phyloP scores from a whole-genome alignment of 2,797 vertebrate species.

The Coregonus sp. region DNA sequence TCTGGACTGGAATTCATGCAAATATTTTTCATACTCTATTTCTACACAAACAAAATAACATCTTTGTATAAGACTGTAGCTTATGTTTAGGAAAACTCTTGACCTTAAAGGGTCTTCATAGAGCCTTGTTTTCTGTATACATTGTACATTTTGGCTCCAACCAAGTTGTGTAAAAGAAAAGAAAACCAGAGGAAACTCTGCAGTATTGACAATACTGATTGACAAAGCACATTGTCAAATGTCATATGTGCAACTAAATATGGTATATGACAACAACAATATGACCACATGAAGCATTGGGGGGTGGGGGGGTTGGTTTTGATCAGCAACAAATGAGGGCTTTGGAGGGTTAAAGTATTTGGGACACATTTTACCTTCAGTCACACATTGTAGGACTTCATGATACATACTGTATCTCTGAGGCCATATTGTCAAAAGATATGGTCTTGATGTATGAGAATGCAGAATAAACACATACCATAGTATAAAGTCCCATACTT shows the following conservation, averaged over 20 bases:
- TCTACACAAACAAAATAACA: conserved; percentile 22
- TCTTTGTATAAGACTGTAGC: neutral
- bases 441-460: neutral
- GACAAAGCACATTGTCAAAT: conserved; percentile 21
- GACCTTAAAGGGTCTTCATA: neutral
- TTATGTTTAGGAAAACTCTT: neutral
- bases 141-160: neutral
- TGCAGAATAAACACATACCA: neutral
- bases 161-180: conserved; percentile 6
- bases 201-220: conserved; percentile 41
- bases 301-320: neutral
- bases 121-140: neutral
- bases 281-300: conserved; percentile 41
- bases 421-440: neutral
- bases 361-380: conserved; percentile 19
- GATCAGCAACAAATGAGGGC: conserved; percentile 17
- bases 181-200: conserved; percentile 42
- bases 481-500: neutral
- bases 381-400: conserved; percentile 24
- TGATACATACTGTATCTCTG: conserved; percentile 3
- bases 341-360: conserved; percentile 29
- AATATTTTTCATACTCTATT: conserved; percentile 14
- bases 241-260: conserved; percentile 28
- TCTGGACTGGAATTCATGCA: conserved; percentile 42
- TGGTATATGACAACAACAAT: conserved; percentile 39